Evolutionary conservation across 2,888 invertebrate species (phyloP), one percentile per base, ranked within the genome.

Genomic region (Digitonthophagus gazella): DNA sequence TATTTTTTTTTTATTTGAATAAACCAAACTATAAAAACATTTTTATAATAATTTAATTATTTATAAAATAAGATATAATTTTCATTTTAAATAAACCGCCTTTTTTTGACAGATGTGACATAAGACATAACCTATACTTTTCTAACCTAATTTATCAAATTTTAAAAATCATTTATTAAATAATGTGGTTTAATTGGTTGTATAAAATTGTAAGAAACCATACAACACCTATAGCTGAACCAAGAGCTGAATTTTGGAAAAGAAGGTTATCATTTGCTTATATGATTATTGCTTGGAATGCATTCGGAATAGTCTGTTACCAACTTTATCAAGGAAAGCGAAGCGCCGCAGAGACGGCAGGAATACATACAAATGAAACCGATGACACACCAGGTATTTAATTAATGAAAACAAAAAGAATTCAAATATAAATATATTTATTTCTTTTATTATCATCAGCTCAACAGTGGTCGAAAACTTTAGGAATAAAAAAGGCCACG

Each of bases 271-370:
- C 91, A 72, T 71, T 90, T 70, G 83, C 80, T 0, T 92, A 92
- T 77, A 87, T 86, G 44, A 67, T 92, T 58, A n/a, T 89, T 5
- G 89, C 90, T 11, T 92, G 91, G 91, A 89, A 92, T 80, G 89
- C 90, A 0, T 89, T 91, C 78, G 91, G 90, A 6, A 75, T 88
- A 15, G 86, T 91, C 2, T 73, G 85, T 15, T 91, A 89, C 75
- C 85, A 84, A 80, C 78, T 85, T 8, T 88, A 84, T 72, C 81
- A 78, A 0, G 91, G 91, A 1, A 89, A 88, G 77, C 84, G 80
- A 3, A 89, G 91, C 78, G 91, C 91, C 91, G 90, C 90, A 0
- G 84, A 87, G 3, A 11, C 11, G 3, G 8, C 11, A 44, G 28
- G 28, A 8, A 1, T 8, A 8, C 6, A 44, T 44, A 3, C 11